Evolutionary conservation across 2,113 vertebrate species (phyloP).

Genomic region (Cyanistes caeruleus): DNA sequence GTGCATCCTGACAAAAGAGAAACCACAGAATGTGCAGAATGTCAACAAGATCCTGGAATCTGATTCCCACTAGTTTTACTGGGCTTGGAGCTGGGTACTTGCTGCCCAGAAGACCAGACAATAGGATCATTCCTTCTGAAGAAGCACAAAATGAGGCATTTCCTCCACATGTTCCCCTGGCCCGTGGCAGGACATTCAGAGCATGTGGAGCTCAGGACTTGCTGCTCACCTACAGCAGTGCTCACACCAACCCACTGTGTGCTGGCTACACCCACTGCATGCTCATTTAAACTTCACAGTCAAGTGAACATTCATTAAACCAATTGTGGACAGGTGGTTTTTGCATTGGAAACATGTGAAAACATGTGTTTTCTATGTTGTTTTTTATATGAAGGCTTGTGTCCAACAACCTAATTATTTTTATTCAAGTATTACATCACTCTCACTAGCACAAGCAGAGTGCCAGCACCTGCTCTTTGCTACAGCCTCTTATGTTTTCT

Average conservation of each 20-base stretch:
- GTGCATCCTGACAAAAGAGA: constrained; percentile 31
- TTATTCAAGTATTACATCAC: constrained; percentile 7
- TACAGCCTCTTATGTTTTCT: neutral
- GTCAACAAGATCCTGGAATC: constrained; percentile 33
- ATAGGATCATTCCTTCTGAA: constrained; percentile 32
- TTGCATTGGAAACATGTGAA: constrained; percentile 16
- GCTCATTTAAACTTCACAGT: neutral
- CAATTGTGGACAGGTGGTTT: neutral
- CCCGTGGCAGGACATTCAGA: rapidly evolving
- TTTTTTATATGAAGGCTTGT: neutral
- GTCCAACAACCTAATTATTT: constrained; percentile 36
- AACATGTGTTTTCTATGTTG: constrained; percentile 31
- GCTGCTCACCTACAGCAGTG: neutral
- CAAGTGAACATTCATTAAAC: neutral
- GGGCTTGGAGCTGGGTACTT: neutral
- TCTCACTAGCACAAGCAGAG: neutral
- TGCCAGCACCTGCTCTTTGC: constrained; percentile 9
- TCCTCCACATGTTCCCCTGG: neutral
- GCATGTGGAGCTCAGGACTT: neutral
- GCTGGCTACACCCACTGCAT: neutral
- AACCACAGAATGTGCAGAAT: constrained; percentile 61
- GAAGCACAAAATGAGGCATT: constrained; percentile 17
- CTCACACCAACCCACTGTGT: rapidly evolving
- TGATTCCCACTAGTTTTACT: constrained; percentile 15
- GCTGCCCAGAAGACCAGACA: constrained; percentile 19